These are phyloP conservation scores for Vesta saturnalis DNA, from an alignment of 2,888 invertebrate genomes.

Conservation along the genomic window DNA sequence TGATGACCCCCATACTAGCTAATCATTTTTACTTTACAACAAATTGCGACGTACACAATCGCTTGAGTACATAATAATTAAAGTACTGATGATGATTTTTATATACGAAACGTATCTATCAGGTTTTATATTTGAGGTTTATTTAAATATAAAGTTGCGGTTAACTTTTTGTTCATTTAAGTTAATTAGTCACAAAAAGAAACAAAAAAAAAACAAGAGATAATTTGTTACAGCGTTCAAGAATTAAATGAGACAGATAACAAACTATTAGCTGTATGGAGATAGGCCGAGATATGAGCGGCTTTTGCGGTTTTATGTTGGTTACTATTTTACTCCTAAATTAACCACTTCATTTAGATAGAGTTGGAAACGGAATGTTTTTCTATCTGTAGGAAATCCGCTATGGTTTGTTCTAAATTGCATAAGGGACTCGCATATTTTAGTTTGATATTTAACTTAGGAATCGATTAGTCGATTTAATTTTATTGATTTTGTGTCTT, in stretches of 20 bases:
- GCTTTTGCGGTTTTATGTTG: slow-evolving; percentile 28
- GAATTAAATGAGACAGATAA: slow-evolving; percentile 38
- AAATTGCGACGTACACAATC: too few relatives aligned
- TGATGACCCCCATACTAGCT: too few relatives aligned
- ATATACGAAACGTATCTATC: too few relatives aligned
- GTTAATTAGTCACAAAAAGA: slow-evolving; percentile 4
- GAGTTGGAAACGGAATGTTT: slow-evolving; percentile 34
- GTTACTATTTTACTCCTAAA: slow-evolving; percentile 40
- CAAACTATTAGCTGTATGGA: slow-evolving; percentile 30
- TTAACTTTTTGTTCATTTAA: not conserved
- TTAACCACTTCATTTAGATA: slow-evolving; percentile 41
- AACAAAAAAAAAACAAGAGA: slow-evolving; percentile 16
- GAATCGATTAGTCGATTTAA: not conserved
- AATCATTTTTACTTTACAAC: too few relatives aligned
- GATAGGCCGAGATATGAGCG: slow-evolving; percentile 30
- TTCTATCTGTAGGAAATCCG: slow-evolving; percentile 43
- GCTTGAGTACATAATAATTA: too few relatives aligned
- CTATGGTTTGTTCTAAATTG: slow-evolving; percentile 23
- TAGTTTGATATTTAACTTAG: not conserved
- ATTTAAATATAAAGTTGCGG: not conserved
- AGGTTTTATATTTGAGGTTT: too few relatives aligned
- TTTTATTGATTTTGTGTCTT: not conserved
- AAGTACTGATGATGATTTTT: too few relatives aligned
- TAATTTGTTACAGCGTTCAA: slow-evolving; percentile 18
- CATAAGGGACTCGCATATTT: slow-evolving; percentile 18